Conservation (phyloP, 2,113 vertebrate species). For the Proterorhinus semilunaris region DNA sequence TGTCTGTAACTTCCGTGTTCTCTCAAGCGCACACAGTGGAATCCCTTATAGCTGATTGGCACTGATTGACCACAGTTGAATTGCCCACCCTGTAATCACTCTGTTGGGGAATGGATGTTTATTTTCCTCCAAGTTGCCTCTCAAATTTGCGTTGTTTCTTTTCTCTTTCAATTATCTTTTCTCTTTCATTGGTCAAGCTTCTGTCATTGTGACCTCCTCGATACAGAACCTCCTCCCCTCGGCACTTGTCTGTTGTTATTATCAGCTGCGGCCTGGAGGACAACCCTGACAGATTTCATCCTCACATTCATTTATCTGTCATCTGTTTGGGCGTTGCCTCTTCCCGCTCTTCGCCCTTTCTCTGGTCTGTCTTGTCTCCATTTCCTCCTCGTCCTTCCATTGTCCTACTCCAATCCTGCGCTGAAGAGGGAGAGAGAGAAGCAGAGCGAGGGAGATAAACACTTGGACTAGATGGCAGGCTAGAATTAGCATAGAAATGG, state of each 20-base stretch:
- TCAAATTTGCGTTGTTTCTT: constrained; percentile 4
- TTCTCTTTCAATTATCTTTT: background rate
- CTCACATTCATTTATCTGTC: constrained; percentile 71
- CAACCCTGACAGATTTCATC: constrained; percentile 62
- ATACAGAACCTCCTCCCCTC: constrained; percentile 41
- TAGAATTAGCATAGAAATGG: constrained; percentile 77
- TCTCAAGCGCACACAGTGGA: constrained; percentile 37
- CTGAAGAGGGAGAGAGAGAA: constrained; percentile 34
- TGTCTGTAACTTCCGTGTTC: constrained; percentile 52
- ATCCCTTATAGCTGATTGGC: constrained; percentile 68
- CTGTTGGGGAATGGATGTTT: too few relatives aligned
- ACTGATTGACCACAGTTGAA: constrained; percentile 56
- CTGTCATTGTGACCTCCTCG: constrained; percentile 24
- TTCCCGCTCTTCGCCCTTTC: constrained; percentile 40
- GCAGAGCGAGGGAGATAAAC: constrained; percentile 61
- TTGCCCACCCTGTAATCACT: too few relatives aligned
- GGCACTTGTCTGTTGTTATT: constrained; percentile 67
- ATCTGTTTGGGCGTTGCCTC: constrained; percentile 66
- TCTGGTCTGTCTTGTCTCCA: constrained; percentile 39
- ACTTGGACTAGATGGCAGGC: constrained; percentile 60
- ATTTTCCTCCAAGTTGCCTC: constrained; percentile 6
- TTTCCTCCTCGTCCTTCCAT: constrained; percentile 36
- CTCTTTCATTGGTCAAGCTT: constrained; percentile 3
- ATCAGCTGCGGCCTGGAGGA: constrained; percentile 67
- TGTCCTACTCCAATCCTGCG: constrained; percentile 31